Percentiles rank a stretch among this genome's conserved stretches.
Evolutionary conservation across 2,888 invertebrate genomes (phyloP).

Genomic region (Xestia rhomboidea): DNA sequence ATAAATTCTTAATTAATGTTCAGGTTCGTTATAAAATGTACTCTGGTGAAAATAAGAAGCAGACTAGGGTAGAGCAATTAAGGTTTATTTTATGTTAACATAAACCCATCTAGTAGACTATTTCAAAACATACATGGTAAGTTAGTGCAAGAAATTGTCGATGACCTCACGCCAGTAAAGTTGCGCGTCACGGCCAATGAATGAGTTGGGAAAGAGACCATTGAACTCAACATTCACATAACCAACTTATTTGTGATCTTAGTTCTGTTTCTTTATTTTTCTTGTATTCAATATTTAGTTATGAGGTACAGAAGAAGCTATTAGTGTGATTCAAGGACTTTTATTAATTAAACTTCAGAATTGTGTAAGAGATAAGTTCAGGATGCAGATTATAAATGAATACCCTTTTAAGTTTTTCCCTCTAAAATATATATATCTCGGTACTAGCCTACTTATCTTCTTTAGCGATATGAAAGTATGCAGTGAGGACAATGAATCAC

Average conservation of each 20-base stretch:
- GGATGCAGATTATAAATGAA: neutral
- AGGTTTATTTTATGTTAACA: neutral
- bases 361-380: neutral
- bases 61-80: neutral
- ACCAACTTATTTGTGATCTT: neutral
- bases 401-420: conserved; percentile 10
- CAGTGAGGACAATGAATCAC: conserved; percentile 29
- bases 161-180: conserved; percentile 16
- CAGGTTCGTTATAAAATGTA: neutral
- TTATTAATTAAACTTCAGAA: neutral
- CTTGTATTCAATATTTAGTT: neutral
- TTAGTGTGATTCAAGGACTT: neutral
- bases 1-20: neutral
- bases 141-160: neutral
- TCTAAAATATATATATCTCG: conserved; percentile 8
- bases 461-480: conserved; percentile 37
- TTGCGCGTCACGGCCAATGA: conserved; percentile 31
- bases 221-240: conserved; percentile 47
- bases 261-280: neutral
- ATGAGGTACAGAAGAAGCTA: neutral
- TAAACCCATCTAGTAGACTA: neutral
- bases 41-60: neutral
- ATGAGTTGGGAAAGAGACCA: conserved; percentile 43
- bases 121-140: conserved; percentile 18
- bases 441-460: conserved; percentile 19